These are phyloP conservation scores for Threskiornis aethiopicus DNA, from an alignment of 2,797 vertebrate species.

Conservation along the genomic window DNA sequence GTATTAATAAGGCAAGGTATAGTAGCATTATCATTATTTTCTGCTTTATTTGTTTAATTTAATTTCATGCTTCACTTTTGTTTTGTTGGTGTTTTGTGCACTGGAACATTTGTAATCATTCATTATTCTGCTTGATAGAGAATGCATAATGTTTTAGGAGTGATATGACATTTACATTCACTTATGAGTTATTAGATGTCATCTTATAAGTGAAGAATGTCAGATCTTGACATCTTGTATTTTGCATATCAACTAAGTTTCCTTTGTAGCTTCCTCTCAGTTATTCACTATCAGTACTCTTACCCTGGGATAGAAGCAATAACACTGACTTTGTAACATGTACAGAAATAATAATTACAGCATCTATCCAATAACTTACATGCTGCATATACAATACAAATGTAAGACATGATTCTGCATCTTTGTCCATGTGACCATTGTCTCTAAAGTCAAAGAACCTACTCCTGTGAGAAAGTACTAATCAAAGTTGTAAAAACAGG, in stretches of 20 bases:
- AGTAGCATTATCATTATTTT: neutral
- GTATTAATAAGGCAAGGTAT: neutral
- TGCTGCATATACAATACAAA: neutral
- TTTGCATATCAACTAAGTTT: slow-evolving; percentile 4
- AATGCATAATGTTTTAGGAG: slow-evolving; percentile 7
- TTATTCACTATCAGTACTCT: neutral
- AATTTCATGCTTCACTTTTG: slow-evolving; percentile 27
- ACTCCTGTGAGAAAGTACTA: neutral
- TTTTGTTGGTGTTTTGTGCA: slow-evolving; percentile 1
- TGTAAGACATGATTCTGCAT: neutral
- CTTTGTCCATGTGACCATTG: accelerated
- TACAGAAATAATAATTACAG: neutral
- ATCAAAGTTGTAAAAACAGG: neutral
- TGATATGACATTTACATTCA: slow-evolving; percentile 62
- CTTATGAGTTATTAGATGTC: slow-evolving; percentile 54
- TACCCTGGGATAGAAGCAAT: neutral
- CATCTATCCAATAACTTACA: neutral
- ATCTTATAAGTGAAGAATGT: slow-evolving; percentile 32
- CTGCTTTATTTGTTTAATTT: neutral
- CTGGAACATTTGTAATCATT: slow-evolving; percentile 50
- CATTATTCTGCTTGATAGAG: slow-evolving; percentile 50
- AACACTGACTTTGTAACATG: neutral
- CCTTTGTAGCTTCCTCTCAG: neutral
- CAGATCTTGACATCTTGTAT: slow-evolving; percentile 46
- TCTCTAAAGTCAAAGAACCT: neutral